Conservation (phyloP, 2,888 invertebrate species). For the Pyralis farinalis region DNA sequence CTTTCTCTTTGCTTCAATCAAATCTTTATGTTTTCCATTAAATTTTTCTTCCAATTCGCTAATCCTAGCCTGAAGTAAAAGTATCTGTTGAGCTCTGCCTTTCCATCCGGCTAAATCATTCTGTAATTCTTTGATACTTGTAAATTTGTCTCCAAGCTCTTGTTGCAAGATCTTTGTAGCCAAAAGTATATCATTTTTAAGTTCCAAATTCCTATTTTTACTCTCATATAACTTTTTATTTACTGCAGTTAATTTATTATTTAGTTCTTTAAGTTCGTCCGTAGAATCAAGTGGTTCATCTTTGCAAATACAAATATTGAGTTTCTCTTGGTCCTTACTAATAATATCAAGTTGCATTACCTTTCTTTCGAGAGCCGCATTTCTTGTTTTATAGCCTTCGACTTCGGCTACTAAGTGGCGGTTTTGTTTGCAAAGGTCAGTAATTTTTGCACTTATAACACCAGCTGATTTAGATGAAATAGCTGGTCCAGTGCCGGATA, state of each 20-base stretch:
- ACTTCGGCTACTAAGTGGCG: constrained; percentile 83
- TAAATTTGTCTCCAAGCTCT: constrained; percentile 87
- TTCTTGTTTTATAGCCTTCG: constrained; percentile 81
- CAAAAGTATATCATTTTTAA: constrained; percentile 86
- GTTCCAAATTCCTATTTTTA: constrained; percentile 84
- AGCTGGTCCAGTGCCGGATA: constrained; percentile 64
- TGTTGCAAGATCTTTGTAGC: constrained; percentile 88
- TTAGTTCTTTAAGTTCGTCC: constrained; percentile 80
- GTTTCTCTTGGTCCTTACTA: constrained; percentile 53
- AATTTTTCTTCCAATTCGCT: constrained; percentile 84
- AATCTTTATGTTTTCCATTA: constrained; percentile 54
- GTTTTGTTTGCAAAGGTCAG: constrained; percentile 84
- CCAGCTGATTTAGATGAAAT: constrained; percentile 76
- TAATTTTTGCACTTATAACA: constrained; percentile 82
- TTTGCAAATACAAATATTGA: constrained; percentile 59
- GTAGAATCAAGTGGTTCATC: constrained; percentile 65
- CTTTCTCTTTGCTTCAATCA: constrained; percentile 43
- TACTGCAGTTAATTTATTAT: constrained; percentile 80
- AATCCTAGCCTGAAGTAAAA: constrained; percentile 85
- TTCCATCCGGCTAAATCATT: constrained; percentile 85
- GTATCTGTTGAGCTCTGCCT: constrained; percentile 89
- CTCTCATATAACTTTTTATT: constrained; percentile 85
- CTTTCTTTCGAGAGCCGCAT: constrained; percentile 73
- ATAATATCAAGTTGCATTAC: constrained; percentile 64
- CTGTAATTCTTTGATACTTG: constrained; percentile 81